Evolutionary conservation across 2,888 invertebrate genomes (phyloP).

Genomic region (Lagria hirta): DNA sequence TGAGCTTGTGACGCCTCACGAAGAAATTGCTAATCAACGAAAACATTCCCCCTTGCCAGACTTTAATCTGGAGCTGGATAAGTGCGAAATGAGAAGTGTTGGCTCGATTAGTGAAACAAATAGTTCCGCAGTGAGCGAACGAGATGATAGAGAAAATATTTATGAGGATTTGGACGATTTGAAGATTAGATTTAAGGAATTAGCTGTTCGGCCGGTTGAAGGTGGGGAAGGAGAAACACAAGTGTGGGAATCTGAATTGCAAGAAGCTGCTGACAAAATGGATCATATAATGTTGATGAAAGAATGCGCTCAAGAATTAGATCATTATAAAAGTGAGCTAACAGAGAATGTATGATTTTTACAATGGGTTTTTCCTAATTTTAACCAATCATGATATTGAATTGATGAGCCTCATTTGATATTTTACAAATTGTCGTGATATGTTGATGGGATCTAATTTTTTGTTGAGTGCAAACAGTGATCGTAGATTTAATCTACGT

Average conservation of each 20-base stretch:
- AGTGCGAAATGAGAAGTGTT: slow-evolving; percentile 59
- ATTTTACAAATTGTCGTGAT: too few relatives aligned
- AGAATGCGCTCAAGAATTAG: slow-evolving; percentile 22
- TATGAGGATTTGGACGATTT: slow-evolving; percentile 65
- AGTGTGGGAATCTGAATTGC: slow-evolving; percentile 75
- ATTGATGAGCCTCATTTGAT: too few relatives aligned
- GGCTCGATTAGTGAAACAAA: slow-evolving; percentile 58
- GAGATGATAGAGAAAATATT: slow-evolving; percentile 50
- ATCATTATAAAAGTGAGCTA: slow-evolving; percentile 19
- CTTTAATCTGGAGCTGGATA: slow-evolving; percentile 60
- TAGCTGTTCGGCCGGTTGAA: slow-evolving; percentile 73
- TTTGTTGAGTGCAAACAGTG: too few relatives aligned
- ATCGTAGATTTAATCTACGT: too few relatives aligned
- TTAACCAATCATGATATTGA: too few relatives aligned
- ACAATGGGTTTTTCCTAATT: too few relatives aligned
- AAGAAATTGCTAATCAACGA: slow-evolving; percentile 34
- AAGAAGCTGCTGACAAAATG: slow-evolving; percentile 40
- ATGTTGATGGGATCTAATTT: too few relatives aligned
- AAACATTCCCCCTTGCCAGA: slow-evolving; percentile 51
- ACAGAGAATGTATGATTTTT: too few relatives aligned
- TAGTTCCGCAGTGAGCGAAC: slow-evolving; percentile 57
- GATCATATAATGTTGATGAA: slow-evolving; percentile 26
- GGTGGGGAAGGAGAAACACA: slow-evolving; percentile 69
- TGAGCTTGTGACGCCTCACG: slow-evolving; percentile 55
- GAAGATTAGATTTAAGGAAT: slow-evolving; percentile 68